Percentiles rank a stretch among this genome's conserved stretches.
Evolutionary conservation across 92 coral and sea anemone genomes (phyloP).

Genomic region (Palythoa grandis): DNA sequence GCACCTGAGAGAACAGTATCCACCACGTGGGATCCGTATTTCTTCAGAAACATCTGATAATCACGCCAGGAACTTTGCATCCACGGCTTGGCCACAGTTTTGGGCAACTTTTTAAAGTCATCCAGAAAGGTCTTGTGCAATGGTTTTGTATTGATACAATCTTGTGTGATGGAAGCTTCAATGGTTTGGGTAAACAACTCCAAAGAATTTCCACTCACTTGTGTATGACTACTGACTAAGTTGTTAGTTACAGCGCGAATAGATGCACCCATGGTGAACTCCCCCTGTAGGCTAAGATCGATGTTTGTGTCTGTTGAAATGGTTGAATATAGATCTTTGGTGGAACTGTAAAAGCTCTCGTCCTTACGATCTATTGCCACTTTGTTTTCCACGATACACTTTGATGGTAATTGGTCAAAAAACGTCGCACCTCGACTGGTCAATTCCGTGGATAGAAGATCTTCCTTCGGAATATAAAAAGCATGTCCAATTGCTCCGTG

Average conservation of each 20-base stretch:
- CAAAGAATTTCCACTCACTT: conserved; percentile 53
- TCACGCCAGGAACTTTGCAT: conserved; percentile 44
- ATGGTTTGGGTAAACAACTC: conserved; percentile 41
- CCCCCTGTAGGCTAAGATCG: conserved; percentile 40
- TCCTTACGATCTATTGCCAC: conserved; percentile 40
- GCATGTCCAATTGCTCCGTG: conserved; percentile 20
- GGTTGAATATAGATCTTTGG: conserved; percentile 54
- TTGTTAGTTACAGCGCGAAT: conserved; percentile 60
- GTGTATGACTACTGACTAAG: conserved; percentile 47
- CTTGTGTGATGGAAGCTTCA: conserved; percentile 50
- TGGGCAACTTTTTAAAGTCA: conserved; percentile 42
- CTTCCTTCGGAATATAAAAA: conserved; percentile 35
- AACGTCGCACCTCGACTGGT: conserved; percentile 40
- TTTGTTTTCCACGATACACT: conserved; percentile 16
- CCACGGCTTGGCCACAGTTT: conserved; percentile 43
- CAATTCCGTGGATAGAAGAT: conserved; percentile 49
- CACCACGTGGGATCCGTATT: conserved; percentile 71
- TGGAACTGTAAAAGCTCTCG: conserved; percentile 58
- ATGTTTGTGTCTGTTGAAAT: conserved; percentile 58
- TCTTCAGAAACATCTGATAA: conserved; percentile 54
- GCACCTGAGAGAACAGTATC: conserved; percentile 51
- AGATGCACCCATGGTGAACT: conserved; percentile 56
- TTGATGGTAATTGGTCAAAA: conserved; percentile 9
- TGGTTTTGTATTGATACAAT: conserved; percentile 55
- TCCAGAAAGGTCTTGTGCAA: conserved; percentile 25